phyloP scores from a whole-genome alignment of 2,888 invertebrate species.

The Periphyllus acericola region DNA sequence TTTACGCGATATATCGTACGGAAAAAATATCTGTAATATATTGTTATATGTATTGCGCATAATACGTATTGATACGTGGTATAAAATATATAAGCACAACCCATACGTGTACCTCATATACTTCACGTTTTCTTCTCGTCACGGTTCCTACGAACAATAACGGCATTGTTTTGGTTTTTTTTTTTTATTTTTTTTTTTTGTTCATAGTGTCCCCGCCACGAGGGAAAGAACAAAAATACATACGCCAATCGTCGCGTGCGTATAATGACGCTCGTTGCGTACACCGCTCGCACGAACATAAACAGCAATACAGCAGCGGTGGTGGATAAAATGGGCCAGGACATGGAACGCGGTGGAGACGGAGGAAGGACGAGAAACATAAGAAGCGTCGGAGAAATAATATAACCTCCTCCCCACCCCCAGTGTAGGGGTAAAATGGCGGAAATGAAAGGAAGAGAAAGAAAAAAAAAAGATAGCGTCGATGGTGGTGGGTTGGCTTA shows the following conservation, averaged over 20 bases:
- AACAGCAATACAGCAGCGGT: neutral
- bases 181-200: neutral
- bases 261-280: neutral
- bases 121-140: neutral
- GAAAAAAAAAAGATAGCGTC: conserved; percentile 46
- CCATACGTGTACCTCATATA: neutral
- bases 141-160: neutral
- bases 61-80: too few relatives aligned
- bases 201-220: neutral
- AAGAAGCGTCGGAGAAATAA: conserved; percentile 32
- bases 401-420: neutral
- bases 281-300: neutral
- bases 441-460: conserved; percentile 45
- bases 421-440: conserved; percentile 49
- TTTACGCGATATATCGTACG: neutral
- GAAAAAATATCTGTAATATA: neutral
- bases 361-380: conserved; percentile 8
- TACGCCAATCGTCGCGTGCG: neutral
- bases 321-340: neutral
- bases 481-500: conserved; percentile 45
- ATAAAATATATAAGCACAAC: too few relatives aligned
- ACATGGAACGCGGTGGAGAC: neutral
- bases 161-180: neutral
- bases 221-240: neutral
- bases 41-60: too few relatives aligned